These are phyloP conservation scores for Denticeps clupeoides DNA, from an alignment of 2,797 vertebrate species.

Conservation along the genomic window DNA sequence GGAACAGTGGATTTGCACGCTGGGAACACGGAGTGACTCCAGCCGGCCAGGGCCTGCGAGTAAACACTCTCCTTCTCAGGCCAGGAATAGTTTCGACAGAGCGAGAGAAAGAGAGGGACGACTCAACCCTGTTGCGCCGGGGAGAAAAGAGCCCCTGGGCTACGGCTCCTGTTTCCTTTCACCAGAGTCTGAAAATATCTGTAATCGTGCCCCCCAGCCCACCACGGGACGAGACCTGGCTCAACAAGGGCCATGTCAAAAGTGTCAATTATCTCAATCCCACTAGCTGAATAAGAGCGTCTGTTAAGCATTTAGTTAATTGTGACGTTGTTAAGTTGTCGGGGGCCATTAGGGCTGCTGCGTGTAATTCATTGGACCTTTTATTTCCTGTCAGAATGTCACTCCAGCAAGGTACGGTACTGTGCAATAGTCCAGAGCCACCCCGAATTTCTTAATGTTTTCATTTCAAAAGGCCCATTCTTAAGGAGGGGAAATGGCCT, in stretches of 20 bases:
- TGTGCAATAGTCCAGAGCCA: too few relatives aligned
- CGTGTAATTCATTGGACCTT: too few relatives aligned
- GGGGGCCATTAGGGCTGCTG: slow-evolving; percentile 84
- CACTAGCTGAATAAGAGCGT: slow-evolving; percentile 79
- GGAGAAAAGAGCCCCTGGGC: slow-evolving; percentile 11
- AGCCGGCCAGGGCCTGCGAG: slow-evolving; percentile 61
- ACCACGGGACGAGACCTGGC: slow-evolving; percentile 42
- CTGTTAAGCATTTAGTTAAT: slow-evolving; percentile 98
- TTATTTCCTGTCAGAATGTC: too few relatives aligned
- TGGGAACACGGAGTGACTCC: slow-evolving; percentile 65
- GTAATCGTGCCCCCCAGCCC: slow-evolving; percentile 19
- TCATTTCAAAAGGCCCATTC: too few relatives aligned
- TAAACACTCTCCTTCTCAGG: slow-evolving; percentile 71
- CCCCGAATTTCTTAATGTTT: too few relatives aligned
- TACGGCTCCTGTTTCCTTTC: neutral
- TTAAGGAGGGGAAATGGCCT: too few relatives aligned
- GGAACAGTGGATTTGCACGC: slow-evolving; percentile 59
- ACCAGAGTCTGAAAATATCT: slow-evolving; percentile 28
- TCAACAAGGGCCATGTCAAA: slow-evolving; percentile 74
- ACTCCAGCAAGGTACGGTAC: too few relatives aligned
- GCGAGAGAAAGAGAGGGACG: slow-evolving; percentile 30
- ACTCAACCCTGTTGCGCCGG: slow-evolving; percentile 30
- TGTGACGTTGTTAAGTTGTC: slow-evolving; percentile 97
- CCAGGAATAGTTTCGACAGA: slow-evolving; percentile 68
- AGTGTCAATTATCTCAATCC: slow-evolving; percentile 87